Percentiles rank a stretch among this genome's conserved stretches.
These are phyloP conservation scores for Meandrina meandrites DNA, from an alignment of 92 coral and sea anemone genomes.

Conservation along the genomic window DNA sequence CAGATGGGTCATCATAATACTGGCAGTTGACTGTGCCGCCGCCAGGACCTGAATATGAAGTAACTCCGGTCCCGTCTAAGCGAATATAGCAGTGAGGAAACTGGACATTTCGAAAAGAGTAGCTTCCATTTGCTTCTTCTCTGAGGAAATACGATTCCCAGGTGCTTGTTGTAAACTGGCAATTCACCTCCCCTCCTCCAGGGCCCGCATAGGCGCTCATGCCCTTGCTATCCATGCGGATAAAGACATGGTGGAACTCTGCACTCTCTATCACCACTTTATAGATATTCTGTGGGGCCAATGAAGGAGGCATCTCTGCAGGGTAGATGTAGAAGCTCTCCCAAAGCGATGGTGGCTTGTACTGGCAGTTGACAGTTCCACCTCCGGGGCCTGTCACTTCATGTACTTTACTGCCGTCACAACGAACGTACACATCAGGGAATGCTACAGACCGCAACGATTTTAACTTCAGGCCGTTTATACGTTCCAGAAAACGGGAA, in stretches of 20 bases:
- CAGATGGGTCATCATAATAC: not conserved
- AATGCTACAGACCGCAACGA: constrained; percentile 25
- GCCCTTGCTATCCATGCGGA: constrained; percentile 32
- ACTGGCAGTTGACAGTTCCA: constrained; percentile 49
- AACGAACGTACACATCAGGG: constrained; percentile 35
- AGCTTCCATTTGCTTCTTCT: not conserved
- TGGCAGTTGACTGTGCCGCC: constrained; percentile 53
- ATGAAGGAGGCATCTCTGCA: constrained; percentile 30
- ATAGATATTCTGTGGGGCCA: not conserved
- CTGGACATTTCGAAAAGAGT: constrained; percentile 34
- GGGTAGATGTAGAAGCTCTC: constrained; percentile 35
- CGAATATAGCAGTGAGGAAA: constrained; percentile 47
- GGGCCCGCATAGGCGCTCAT: not conserved
- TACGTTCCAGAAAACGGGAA: constrained; percentile 41
- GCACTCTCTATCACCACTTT: constrained; percentile 39
- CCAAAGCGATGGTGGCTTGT: constrained; percentile 9
- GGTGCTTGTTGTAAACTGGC: constrained; percentile 5
- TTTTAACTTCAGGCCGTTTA: constrained; percentile 14
- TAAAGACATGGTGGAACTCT: constrained; percentile 10
- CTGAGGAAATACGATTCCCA: not conserved
- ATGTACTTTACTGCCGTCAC: constrained; percentile 36
- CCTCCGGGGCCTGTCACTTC: not conserved
- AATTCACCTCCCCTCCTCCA: constrained; percentile 41
- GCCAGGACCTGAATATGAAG: not conserved
- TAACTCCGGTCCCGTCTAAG: constrained; percentile 33